Conservation (phyloP, 2,113 vertebrate species). For the Seriola dumerili region DNA sequence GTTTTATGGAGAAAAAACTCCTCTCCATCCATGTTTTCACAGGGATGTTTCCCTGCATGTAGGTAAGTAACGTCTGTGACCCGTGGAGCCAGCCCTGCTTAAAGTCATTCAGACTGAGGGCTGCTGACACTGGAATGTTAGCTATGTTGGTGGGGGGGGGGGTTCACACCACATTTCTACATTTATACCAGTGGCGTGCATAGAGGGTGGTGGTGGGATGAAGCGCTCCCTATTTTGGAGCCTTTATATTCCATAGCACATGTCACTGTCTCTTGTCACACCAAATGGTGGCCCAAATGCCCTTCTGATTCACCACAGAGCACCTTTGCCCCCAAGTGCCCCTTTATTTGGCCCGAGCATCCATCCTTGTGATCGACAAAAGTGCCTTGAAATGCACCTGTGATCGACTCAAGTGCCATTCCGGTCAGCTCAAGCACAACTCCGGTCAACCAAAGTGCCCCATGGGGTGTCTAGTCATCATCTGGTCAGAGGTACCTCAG, state of each 20-base stretch:
- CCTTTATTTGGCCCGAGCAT: neutral
- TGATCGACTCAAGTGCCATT: too few relatives aligned
- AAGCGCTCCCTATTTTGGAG: neutral
- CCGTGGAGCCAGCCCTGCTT: constrained; percentile 68
- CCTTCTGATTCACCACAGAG: neutral
- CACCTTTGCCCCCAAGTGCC: neutral
- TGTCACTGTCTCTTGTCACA: neutral
- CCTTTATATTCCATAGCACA: neutral
- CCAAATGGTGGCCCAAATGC: constrained; percentile 7
- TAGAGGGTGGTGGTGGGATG: neutral
- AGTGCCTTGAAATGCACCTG: neutral
- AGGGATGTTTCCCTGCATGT: constrained; percentile 61
- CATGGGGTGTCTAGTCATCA: neutral
- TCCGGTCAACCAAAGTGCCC: neutral
- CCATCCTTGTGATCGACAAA: neutral
- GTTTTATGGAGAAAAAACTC: constrained; percentile 26
- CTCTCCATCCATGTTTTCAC: constrained; percentile 66
- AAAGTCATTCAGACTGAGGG: constrained; percentile 64
- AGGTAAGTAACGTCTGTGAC: constrained; percentile 71
- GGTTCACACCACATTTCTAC: constrained; percentile 59
- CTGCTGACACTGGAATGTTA: constrained; percentile 80
- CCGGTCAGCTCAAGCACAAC: neutral
- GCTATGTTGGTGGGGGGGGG: constrained; percentile 59
- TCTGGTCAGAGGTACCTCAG: neutral
- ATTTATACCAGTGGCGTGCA: constrained; percentile 55